Base-by-base conservation (phyloP, 2,113 vertebrate species). In the Mugil cephalus region DNA sequence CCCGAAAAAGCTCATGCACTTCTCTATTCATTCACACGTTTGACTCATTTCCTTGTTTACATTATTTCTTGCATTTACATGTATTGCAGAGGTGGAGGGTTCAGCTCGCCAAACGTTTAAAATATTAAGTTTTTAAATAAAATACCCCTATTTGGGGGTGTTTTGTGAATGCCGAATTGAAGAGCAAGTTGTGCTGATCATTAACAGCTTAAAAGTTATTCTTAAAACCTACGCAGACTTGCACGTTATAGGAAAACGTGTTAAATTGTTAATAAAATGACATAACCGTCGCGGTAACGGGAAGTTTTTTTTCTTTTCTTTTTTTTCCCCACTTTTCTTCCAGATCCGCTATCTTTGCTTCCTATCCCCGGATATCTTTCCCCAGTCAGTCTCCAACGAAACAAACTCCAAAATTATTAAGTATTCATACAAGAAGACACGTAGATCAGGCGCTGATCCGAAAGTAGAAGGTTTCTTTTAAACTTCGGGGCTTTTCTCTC, bases 311-410 rank as follows among this genome's bases (percentile, higher is more conserved):
- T 30, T 30, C 5, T 74, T 60, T 48, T 4, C 7, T 46, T 36
- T 45, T n/a, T n/a, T n/a, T n/a, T n/a, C n/a, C n/a, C n/a, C n/a
- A 19, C 39, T 39, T 21, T 34, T 38, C 24, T 38, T 36, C 35
- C 56, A 19, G 30, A 52, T 4, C 74, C 67, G 55, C 54, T 40
- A 35, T 8, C 7, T 30, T 70, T 78, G 47, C 48, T 36, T 60
- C 52, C 47, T 40, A 18, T 9, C 4, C 43, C 34, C 36, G n/a
- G 17, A 30, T 30, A 30, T 30, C 24, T 30, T 30, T 30, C 24
- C 24, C 5, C 24, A 30, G 24, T 30, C 24, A 30, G 24, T 30
- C 24, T 3, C 38, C 4, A 51, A 8, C 17, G 10, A 21, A 39
- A 14, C 0, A 1, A 30, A 35, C 40, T 47, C 11, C 0, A 24